phyloP scores from a whole-genome alignment of 2,888 invertebrate genomes.

The Ischnus inquisitorius region DNA sequence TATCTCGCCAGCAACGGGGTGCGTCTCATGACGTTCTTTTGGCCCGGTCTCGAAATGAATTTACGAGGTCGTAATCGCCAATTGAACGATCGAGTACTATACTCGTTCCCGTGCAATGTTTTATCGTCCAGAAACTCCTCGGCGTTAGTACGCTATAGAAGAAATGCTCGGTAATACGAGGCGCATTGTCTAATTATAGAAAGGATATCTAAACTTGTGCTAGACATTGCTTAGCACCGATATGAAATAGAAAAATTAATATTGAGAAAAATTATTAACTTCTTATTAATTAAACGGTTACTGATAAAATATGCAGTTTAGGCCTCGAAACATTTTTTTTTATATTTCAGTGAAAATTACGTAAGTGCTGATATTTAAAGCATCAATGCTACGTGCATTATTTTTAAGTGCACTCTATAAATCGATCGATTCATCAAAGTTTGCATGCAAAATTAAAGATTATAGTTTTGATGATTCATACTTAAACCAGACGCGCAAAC shows the following conservation, averaged over 20 bases:
- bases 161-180: background rate
- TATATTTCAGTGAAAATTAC: no score
- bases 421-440: background rate
- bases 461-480: no score
- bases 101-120: constrained; percentile 41
- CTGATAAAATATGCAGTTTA: no score
- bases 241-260: background rate
- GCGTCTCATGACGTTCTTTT: constrained; percentile 71
- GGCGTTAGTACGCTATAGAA: constrained; percentile 1
- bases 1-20: constrained; percentile 45
- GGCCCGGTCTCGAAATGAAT: constrained; percentile 80
- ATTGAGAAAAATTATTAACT: background rate
- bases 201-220: background rate
- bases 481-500: no score
- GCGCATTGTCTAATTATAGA: background rate
- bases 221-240: background rate
- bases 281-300: background rate
- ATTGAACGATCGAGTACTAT: constrained; percentile 76
- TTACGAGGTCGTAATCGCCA: constrained; percentile 80
- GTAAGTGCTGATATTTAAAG: no score
- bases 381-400: no score
- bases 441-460: no score
- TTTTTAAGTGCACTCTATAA: background rate
- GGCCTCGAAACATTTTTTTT: no score
- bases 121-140: constrained; percentile 39